These are phyloP conservation scores for Florisuga fusca DNA, from an alignment of 2,797 vertebrate species.

Conservation along the genomic window DNA sequence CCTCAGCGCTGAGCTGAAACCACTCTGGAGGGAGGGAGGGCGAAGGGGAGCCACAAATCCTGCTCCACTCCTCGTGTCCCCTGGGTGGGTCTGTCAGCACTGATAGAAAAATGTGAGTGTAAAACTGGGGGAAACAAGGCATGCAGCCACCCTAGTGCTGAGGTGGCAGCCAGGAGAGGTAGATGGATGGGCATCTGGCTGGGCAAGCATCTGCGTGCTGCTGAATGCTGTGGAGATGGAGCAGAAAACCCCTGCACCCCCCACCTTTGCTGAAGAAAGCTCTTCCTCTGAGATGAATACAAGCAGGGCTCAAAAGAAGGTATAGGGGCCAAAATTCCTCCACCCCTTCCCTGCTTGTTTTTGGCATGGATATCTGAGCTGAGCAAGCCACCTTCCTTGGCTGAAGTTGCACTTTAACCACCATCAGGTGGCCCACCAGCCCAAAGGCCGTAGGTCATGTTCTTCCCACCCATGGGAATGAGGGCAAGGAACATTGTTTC, in stretches of 20 bases:
- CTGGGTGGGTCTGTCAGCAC: not conserved
- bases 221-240: not conserved
- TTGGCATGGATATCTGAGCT: not conserved
- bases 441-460: accelerated
- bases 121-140: not conserved
- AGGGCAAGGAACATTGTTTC: too few relatives aligned
- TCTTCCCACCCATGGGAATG: not conserved
- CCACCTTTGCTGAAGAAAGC: not conserved
- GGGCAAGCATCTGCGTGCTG: not conserved
- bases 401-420: not conserved
- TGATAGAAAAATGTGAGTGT: not conserved
- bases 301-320: not conserved
- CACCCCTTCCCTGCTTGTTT: not conserved
- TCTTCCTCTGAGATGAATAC: not conserved
- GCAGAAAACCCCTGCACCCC: not conserved
- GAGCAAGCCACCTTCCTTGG: not conserved
- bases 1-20: not conserved
- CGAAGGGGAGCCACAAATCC: not conserved
- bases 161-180: not conserved
- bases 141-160: accelerated
- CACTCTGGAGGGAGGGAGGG: not conserved
- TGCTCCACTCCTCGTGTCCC: not conserved
- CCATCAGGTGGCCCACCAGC: not conserved
- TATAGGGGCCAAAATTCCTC: not conserved
- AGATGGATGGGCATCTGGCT: not conserved